phyloP scores from a whole-genome alignment of 2,888 invertebrate species.

The Caenorhabditis angaria region DNA sequence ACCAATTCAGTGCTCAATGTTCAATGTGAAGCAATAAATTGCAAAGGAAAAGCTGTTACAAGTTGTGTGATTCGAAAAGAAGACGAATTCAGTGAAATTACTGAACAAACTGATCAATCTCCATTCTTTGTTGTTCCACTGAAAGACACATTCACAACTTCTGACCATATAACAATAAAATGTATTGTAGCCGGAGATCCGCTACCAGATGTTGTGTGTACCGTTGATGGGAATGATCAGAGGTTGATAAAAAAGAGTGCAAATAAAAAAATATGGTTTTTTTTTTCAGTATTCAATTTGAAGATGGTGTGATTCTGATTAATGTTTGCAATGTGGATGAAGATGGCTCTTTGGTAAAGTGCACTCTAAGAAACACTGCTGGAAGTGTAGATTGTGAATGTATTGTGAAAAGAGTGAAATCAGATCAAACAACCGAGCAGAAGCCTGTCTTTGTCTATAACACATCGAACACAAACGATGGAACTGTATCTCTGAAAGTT shows the following conservation, averaged over 20 bases:
- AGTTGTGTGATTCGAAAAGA: conserved; percentile 26
- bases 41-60: conserved; percentile 42
- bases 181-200: conserved; percentile 46
- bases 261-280: too few relatives aligned
- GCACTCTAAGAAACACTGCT: conserved; percentile 30
- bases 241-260: too few relatives aligned
- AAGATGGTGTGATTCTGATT: conserved; percentile 58
- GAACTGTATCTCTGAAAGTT: conserved; percentile 55
- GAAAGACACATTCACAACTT: conserved; percentile 30
- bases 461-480: conserved; percentile 24
- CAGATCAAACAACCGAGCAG: conserved; percentile 23
- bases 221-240: conserved; percentile 26
- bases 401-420: conserved; percentile 25
- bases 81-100: neutral
- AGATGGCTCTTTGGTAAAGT: conserved; percentile 37
- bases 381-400: conserved; percentile 33
- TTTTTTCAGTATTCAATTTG: conserved; percentile 36
- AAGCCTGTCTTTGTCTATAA: conserved; percentile 48
- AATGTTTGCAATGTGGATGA: conserved; percentile 31
- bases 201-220: conserved; percentile 38
- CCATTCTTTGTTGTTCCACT: conserved; percentile 49
- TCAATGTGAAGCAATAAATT: conserved; percentile 49
- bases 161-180: conserved; percentile 26
- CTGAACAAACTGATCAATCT: conserved; percentile 19
- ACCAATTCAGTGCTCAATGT: conserved; percentile 21